These are phyloP conservation scores for Cremastinae sp. DNA, from an alignment of 2,888 invertebrate genomes.

Conservation along the genomic window DNA sequence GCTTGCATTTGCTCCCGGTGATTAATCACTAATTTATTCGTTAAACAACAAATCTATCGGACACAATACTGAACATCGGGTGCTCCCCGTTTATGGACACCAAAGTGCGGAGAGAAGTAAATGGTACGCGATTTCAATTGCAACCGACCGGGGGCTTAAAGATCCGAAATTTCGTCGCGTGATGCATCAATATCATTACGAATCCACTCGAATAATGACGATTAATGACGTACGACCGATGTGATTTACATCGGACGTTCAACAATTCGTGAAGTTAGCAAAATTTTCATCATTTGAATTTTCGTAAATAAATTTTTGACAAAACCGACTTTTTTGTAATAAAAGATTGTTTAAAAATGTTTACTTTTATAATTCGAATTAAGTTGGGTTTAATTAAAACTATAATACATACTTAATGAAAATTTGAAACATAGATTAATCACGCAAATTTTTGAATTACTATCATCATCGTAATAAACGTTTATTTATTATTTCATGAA, in stretches of 20 bases:
- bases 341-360: too few species aligned
- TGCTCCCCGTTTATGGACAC: slow-evolving; percentile 8
- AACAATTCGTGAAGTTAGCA: not conserved
- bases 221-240: slow-evolving; percentile 4
- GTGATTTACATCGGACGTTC: slow-evolving; percentile 13
- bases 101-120: not conserved
- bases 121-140: slow-evolving; percentile 1
- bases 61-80: too few species aligned
- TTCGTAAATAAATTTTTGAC: too few species aligned
- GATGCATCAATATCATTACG: not conserved
- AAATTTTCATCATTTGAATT: too few species aligned
- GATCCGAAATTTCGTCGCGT: not conserved
- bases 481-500: too few species aligned
- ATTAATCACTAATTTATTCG: slow-evolving; percentile 49
- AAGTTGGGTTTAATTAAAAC: too few species aligned
- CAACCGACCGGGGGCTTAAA: slow-evolving; percentile 18
- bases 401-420: too few species aligned
- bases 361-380: too few species aligned
- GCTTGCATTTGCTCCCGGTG: not conserved
- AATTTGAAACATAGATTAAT: too few species aligned
- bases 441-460: too few species aligned
- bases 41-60: slow-evolving; percentile 41
- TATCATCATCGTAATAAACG: too few species aligned
- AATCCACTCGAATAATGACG: slow-evolving; percentile 11
- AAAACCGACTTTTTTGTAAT: too few species aligned